Conservation (phyloP, 2,797 vertebrate species). For the Euthynnus affinis region DNA sequence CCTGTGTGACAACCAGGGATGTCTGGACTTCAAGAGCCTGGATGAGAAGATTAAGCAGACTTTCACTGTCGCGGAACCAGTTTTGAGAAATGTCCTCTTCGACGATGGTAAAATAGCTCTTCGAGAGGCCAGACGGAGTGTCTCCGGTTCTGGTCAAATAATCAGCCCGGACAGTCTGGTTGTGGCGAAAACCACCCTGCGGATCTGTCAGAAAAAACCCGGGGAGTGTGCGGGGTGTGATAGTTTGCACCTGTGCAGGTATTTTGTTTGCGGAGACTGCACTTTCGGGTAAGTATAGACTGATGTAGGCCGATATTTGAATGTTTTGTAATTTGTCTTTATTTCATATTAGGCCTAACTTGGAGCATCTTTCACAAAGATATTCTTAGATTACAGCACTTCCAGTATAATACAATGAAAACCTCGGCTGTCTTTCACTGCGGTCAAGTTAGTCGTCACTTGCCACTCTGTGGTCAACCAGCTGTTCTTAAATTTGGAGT, state of each 20-base stretch:
- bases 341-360: background rate
- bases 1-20: slow-evolving; percentile 79
- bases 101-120: slow-evolving; percentile 73
- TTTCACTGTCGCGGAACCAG: slow-evolving; percentile 35
- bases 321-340: background rate
- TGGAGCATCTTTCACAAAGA: too few relatives aligned
- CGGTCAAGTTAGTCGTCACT: too few relatives aligned
- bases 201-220: slow-evolving; percentile 84
- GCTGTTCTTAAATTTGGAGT: too few relatives aligned
- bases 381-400: too few relatives aligned
- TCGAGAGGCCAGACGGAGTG: slow-evolving; percentile 8
- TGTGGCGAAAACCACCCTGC: slow-evolving; percentile 79
- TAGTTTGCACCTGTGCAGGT: slow-evolving; percentile 91
- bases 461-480: too few relatives aligned
- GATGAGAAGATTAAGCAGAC: slow-evolving; percentile 38
- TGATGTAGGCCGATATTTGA: too few relatives aligned
- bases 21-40: slow-evolving; percentile 69
- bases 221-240: slow-evolving; percentile 78
- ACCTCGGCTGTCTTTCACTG: too few relatives aligned
- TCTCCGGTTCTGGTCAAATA: fast-evolving
- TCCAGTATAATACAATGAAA: too few relatives aligned
- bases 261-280: slow-evolving; percentile 88
- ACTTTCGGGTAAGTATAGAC: slow-evolving; percentile 73
- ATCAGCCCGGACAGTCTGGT: slow-evolving; percentile 68
- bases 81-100: slow-evolving; percentile 58